Conservation (phyloP, 1,140 invertebrate genomes). For the Drosophila orosa region DNA sequence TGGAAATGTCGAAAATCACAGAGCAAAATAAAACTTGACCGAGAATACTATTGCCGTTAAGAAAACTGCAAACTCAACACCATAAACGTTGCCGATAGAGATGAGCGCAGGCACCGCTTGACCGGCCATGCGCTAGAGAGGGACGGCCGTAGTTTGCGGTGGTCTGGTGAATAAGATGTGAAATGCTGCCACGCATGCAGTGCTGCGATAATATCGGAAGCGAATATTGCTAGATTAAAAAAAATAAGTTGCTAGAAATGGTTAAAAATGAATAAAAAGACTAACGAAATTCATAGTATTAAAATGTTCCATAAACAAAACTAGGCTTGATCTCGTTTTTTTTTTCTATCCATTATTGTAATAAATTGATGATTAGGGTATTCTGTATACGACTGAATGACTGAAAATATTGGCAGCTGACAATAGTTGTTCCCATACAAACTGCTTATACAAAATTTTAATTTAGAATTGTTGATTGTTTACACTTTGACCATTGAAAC, state of each 20-base stretch:
- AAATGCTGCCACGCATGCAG: conserved; percentile 62
- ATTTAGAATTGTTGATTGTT: no score
- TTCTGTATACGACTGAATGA: no score
- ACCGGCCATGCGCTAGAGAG: conserved; percentile 36
- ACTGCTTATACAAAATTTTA: no score
- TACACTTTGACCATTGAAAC: no score
- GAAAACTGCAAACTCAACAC: conserved; percentile 80
- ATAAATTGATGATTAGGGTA: no score
- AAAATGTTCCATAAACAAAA: not conserved
- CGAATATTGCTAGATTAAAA: not conserved
- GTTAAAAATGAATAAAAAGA: not conserved
- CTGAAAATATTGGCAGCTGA: no score
- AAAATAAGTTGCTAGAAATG: not conserved
- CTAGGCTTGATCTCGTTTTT: no score
- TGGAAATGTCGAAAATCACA: conserved; percentile 84
- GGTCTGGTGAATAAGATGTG: conserved; percentile 43
- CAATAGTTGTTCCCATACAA: no score
- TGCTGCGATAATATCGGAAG: not conserved
- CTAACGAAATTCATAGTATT: not conserved
- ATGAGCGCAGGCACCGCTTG: conserved; percentile 26
- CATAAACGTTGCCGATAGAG: conserved; percentile 38
- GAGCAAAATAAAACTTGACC: conserved; percentile 82
- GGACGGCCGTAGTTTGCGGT: conserved; percentile 1
- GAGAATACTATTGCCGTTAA: conserved; percentile 79
- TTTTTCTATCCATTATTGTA: no score